Evolutionary conservation across 1,140 invertebrate genomes (phyloP).

Genomic region (Anoplolepis gracilipes): DNA sequence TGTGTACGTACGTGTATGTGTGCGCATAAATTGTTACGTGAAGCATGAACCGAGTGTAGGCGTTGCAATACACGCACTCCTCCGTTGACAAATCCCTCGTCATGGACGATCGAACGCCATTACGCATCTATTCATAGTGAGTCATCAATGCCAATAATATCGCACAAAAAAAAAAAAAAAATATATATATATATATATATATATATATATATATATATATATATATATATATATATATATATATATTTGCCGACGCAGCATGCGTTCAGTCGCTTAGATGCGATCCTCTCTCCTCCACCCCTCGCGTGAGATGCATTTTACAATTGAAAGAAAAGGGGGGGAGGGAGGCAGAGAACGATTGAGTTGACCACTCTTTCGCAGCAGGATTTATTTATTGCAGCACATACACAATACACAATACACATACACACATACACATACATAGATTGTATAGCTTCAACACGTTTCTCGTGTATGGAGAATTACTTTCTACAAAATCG

Average conservation of each 20-base stretch:
- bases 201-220: no score
- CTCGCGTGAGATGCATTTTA: background rate
- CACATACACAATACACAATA: background rate
- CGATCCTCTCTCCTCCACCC: background rate
- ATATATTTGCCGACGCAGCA: background rate
- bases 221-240: no score
- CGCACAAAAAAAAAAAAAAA: background rate
- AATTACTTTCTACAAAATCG: background rate
- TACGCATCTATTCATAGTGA: conserved; percentile 2
- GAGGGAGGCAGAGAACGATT: background rate
- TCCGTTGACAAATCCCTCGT: conserved; percentile 36
- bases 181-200: no score
- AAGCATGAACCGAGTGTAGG: conserved; percentile 24
- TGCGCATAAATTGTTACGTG: conserved; percentile 1
- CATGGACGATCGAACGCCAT: conserved; percentile 2
- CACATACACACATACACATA: no score
- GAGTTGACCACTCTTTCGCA: background rate
- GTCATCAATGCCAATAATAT: background rate
- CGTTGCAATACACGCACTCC: background rate
- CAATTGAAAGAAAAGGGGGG: background rate
- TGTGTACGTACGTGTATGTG: background rate
- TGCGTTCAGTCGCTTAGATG: background rate
- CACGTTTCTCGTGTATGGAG: background rate
- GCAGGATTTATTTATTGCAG: conserved; percentile 15
- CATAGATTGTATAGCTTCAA: background rate